phyloP scores from a whole-genome alignment of 2,797 vertebrate genomes.

The Protonibea diacanthus region DNA sequence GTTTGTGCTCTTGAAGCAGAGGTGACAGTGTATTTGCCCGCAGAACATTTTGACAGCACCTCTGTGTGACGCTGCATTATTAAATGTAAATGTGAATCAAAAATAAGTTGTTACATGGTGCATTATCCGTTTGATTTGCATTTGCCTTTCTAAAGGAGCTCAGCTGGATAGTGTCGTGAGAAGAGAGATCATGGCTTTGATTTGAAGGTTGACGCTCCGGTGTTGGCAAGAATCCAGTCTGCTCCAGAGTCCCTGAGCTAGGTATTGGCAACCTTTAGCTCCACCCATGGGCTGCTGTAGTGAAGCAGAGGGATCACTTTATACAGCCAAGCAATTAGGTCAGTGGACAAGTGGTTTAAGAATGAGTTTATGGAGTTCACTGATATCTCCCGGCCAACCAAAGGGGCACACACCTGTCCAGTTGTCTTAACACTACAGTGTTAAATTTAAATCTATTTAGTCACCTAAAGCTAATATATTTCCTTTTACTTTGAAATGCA shows the following conservation, averaged over 20 bases:
- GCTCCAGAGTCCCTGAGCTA: conserved; percentile 1
- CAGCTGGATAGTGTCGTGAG: neutral
- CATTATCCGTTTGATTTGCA: conserved; percentile 50
- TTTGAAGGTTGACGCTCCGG: neutral
- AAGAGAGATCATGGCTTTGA: conserved; percentile 1
- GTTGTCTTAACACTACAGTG: neutral
- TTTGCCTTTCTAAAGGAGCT: conserved; percentile 56
- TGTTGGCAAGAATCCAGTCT: neutral
- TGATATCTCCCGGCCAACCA: neutral
- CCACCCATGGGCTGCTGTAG: neutral
- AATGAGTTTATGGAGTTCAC: neutral
- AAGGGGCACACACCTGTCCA: neutral
- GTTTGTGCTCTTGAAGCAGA: neutral
- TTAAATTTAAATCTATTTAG: neutral
- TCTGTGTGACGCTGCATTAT: neutral
- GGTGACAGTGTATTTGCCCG: neutral
- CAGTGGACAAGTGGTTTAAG: neutral
- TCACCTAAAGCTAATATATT: neutral
- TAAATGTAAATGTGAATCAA: neutral
- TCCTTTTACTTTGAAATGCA: neutral
- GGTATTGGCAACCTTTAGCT: neutral
- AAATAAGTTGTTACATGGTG: neutral
- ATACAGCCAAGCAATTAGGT: neutral
- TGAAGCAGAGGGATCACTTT: neutral
- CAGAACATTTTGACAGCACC: neutral